Conservation (phyloP, 2,888 invertebrate genomes). For the Archaeoteleia sp. region DNA sequence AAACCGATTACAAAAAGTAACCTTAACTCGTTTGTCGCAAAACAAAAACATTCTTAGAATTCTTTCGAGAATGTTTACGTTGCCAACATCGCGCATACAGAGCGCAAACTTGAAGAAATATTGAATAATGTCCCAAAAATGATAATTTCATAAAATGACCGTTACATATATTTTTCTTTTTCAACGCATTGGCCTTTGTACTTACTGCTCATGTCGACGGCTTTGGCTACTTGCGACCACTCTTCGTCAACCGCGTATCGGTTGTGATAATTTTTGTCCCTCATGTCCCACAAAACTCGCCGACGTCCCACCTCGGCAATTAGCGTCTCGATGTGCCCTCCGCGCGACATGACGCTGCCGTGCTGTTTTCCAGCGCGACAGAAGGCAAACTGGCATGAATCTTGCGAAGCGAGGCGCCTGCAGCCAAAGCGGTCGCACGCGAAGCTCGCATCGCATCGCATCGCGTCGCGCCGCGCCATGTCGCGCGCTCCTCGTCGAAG, state of each 20-base stretch:
- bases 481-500: conserved; percentile 28
- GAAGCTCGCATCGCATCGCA: conserved; percentile 46
- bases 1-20: no score
- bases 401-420: conserved; percentile 40
- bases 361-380: conserved; percentile 40
- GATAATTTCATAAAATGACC: no score
- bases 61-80: no score
- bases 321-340: conserved; percentile 44
- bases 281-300: conserved; percentile 48
- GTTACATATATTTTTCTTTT: background rate
- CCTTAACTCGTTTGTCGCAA: no score
- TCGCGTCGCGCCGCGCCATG: conserved; percentile 39
- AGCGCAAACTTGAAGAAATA: no score
- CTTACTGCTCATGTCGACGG: conserved; percentile 50
- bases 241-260: conserved; percentile 50
- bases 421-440: conserved; percentile 43
- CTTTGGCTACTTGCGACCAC: conserved; percentile 48
- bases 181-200: conserved; percentile 14
- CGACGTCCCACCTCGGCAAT: conserved; percentile 43
- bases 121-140: no score
- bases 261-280: conserved; percentile 53
- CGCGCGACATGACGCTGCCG: conserved; percentile 47
- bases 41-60: no score
- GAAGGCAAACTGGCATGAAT: conserved; percentile 43
- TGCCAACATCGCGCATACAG: no score